A percentile compares a stretch with the other conserved stretches of the same genome.
Conservation (phyloP, 1,140 invertebrate species). For the Zophobas atratus region DNA sequence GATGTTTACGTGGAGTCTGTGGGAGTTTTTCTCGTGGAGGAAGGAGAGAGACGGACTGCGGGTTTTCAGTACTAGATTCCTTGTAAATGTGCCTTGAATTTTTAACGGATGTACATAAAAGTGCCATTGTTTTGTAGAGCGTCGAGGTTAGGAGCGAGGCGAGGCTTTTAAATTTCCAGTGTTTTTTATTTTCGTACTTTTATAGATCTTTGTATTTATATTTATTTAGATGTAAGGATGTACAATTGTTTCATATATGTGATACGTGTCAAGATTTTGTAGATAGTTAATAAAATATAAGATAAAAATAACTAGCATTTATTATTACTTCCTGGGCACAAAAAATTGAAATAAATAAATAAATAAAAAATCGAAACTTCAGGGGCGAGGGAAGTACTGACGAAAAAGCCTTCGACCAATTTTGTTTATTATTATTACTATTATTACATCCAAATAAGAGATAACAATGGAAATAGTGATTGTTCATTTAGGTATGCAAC, state of each 20-base stretch:
- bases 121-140: constrained; percentile 37
- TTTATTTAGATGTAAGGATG: constrained; percentile 23
- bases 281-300: constrained; percentile 9
- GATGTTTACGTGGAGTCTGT: not conserved
- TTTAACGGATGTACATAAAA: constrained; percentile 43
- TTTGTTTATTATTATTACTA: too few relatives aligned
- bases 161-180: not conserved
- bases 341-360: too few relatives aligned
- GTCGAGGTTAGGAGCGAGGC: not conserved
- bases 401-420: too few relatives aligned
- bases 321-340: too few relatives aligned
- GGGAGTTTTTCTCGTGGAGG: not conserved
- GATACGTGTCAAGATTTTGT: constrained; percentile 17
- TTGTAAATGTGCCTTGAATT: constrained; percentile 35
- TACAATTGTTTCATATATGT: constrained; percentile 30
- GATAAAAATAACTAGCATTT: too few relatives aligned
- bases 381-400: too few relatives aligned
- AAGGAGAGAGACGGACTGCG: constrained; percentile 25
- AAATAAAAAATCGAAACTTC: too few relatives aligned
- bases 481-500: too few relatives aligned
- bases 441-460: too few relatives aligned
- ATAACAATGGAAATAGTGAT: too few relatives aligned
- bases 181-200: constrained; percentile 26
- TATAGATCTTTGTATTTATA: constrained; percentile 34
- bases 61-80: constrained; percentile 22